Evolutionary conservation across 2,113 vertebrate genomes (phyloP).

Genomic region (Megalops atlanticus): DNA sequence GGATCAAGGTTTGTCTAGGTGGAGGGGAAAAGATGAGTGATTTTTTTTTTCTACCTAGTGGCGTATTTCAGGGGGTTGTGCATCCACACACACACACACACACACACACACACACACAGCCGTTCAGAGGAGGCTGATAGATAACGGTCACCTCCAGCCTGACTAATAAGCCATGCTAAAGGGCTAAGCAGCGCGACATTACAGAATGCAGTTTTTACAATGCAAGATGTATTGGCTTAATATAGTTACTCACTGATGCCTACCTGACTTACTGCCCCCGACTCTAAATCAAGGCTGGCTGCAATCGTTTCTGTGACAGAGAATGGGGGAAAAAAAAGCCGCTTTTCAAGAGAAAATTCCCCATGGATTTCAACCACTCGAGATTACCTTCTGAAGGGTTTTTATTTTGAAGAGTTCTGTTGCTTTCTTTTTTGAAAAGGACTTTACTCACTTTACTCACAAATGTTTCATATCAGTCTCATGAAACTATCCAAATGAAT

Average conservation of each 20-base stretch:
- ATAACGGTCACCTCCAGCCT: constrained; percentile 93
- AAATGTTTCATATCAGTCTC: constrained; percentile 1
- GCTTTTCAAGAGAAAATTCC: constrained; percentile 23
- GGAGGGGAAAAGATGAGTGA: constrained; percentile 79
- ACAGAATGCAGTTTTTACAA: constrained; percentile 98
- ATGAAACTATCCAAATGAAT: no score
- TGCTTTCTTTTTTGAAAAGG: background rate
- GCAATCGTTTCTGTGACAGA: constrained; percentile 78
- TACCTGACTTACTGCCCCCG: constrained; percentile 94
- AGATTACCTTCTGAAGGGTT: background rate
- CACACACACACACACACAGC: constrained; percentile 66
- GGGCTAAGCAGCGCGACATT: constrained; percentile 88
- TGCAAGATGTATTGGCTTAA: constrained; percentile 98
- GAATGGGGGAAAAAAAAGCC: constrained; percentile 35
- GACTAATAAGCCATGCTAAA: constrained; percentile 99
- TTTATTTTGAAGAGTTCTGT: background rate
- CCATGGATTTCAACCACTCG: background rate
- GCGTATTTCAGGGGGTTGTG: constrained; percentile 80
- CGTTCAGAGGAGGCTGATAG: constrained; percentile 89
- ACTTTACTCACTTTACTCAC: background rate
- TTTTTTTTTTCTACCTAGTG: constrained; percentile 69
- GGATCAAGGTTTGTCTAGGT: constrained; percentile 82
- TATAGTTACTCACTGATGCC: constrained; percentile 98
- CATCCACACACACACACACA: no score
- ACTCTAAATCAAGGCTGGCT: constrained; percentile 84